Conservation (phyloP, 1,140 invertebrate genomes). For the Camponotus pennsylvanicus region DNA sequence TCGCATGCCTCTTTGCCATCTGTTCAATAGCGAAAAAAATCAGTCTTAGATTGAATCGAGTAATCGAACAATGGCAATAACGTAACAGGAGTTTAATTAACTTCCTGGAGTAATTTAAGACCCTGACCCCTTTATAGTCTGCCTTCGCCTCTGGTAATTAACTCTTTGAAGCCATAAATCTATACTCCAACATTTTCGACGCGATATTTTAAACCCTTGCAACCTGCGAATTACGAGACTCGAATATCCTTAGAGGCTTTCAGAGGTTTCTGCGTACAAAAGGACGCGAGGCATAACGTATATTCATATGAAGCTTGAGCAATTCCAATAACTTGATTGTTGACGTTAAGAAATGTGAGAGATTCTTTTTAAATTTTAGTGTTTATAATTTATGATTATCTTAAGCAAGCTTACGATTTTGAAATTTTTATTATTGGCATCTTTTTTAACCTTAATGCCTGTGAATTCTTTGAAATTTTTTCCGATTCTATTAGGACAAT, state of each 20-base stretch:
- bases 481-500: neutral
- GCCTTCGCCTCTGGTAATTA: neutral
- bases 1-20: neutral
- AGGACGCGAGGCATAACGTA: neutral
- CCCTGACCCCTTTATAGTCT: neutral
- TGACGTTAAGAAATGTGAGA: neutral
- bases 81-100: neutral
- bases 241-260: neutral
- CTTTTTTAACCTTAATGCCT: neutral
- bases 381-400: neutral
- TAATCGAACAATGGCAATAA: neutral
- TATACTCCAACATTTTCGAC: slow-evolving; percentile 47
- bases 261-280: neutral
- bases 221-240: neutral
- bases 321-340: neutral
- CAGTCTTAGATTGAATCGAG: neutral
- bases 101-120: neutral
- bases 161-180: slow-evolving; percentile 60
- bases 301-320: neutral
- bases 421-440: neutral
- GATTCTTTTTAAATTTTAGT: neutral
- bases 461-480: neutral
- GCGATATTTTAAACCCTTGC: slow-evolving; percentile 39
- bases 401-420: neutral
- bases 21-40: neutral